Evolutionary conservation across 2,113 vertebrate species (phyloP).

Genomic region (Tetrax tetrax): DNA sequence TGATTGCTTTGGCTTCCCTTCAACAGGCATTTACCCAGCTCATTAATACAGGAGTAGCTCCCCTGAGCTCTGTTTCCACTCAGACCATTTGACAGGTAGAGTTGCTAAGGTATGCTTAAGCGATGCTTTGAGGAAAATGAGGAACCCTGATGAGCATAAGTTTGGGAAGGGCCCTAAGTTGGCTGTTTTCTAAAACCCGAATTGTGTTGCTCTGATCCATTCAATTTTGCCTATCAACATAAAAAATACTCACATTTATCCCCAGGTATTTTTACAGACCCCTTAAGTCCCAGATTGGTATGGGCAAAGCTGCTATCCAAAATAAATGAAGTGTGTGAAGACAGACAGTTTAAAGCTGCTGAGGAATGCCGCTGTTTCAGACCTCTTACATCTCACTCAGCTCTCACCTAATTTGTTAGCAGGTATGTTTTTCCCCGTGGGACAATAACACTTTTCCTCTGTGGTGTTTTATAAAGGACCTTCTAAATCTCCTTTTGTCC

Average conservation of each 20-base stretch:
- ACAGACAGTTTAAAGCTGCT: neutral
- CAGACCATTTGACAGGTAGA: neutral
- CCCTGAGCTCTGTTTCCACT: neutral
- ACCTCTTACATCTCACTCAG: neutral
- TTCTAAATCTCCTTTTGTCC: slow-evolving; percentile 2
- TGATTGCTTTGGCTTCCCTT: neutral
- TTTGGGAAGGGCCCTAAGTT: neutral
- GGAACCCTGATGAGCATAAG: neutral
- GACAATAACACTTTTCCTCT: neutral
- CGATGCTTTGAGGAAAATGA: neutral
- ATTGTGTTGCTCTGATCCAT: neutral
- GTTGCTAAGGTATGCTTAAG: neutral
- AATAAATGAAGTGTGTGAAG: slow-evolving; percentile 22
- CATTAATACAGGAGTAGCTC: neutral
- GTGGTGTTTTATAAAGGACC: neutral
- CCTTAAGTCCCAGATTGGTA: neutral
- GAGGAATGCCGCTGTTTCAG: neutral
- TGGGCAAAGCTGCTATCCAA: neutral
- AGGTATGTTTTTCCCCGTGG: neutral
- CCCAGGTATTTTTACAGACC: neutral
- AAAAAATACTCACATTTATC: neutral
- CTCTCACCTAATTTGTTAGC: slow-evolving; percentile 46
- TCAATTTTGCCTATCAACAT: neutral
- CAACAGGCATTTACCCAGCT: neutral
- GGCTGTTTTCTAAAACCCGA: neutral